Base-by-base conservation (phyloP, 2,888 invertebrate species). In the Apoderus coryli region DNA sequence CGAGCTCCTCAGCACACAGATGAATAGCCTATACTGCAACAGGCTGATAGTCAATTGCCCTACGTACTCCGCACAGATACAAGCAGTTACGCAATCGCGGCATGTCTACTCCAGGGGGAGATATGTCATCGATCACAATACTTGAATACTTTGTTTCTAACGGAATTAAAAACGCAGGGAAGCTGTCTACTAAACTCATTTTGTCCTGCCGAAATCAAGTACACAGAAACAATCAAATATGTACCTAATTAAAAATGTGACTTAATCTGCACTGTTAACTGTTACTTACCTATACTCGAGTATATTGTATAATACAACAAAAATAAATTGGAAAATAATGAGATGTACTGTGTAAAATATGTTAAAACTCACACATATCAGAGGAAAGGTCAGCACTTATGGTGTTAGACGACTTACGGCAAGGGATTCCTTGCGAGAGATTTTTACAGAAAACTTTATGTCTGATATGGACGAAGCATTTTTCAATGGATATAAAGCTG, bases 101-200 rank as follows among this genome's bases (percentile, higher is more conserved):
- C n/a, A n/a, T n/a, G n/a, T n/a, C n/a, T n/a, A n/a, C n/a, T n/a
- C n/a, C n/a, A n/a, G n/a, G n/a, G n/a, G n/a, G n/a, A n/a, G n/a
- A n/a, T 24, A 24, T 24, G 25, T 6, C 10, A 9, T 10, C 25
- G 19, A 19, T 19, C 19, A 6, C 19, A 19, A 19, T 19, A n/a
- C n/a, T n/a, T n/a, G n/a, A n/a, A n/a, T n/a, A 19, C 19, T 19
- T 19, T 19, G 19, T 19, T 19, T 19, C 19, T n/a, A 19, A 19
- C 7, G 19, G 19, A 19, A 19, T 19, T 19, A n/a, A 19, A 19
- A 19, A 19, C n/a, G 19, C 19, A 19, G 19, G n/a, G 19, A 19
- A 19, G 19, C 19, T 19, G 19, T 19, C 6, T 7, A 19, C n/a
- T 19, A 19, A 19, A 19, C 19, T 19, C 19, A 19, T 19, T 19